Conservation (phyloP, 2,888 invertebrate genomes). For the Trissolcus brochymenae region DNA sequence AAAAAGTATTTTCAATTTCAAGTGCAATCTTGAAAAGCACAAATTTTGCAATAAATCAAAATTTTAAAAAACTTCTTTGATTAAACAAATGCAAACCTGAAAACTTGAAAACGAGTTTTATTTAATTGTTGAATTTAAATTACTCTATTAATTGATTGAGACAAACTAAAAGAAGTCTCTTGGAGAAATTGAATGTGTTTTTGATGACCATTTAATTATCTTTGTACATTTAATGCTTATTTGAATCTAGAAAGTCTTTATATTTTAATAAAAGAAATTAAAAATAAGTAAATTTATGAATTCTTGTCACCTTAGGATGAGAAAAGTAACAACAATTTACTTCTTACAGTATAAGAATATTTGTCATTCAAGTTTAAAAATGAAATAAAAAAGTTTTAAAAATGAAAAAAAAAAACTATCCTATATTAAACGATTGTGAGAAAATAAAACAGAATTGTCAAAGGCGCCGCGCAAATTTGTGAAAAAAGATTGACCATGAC, state of each 20-base stretch:
- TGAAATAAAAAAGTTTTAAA: not conserved
- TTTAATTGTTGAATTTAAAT: too few species aligned
- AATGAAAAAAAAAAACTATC: not conserved
- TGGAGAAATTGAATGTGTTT: not conserved
- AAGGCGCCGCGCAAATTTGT: conserved; percentile 3
- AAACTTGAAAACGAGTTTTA: too few species aligned
- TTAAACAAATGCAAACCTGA: too few species aligned
- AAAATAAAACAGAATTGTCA: not conserved
- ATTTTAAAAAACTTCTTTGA: too few species aligned
- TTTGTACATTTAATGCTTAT: not conserved
- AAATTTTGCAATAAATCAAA: too few species aligned
- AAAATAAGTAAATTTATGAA: not conserved
- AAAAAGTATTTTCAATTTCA: too few species aligned
- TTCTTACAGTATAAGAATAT: not conserved
- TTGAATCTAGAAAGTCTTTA: not conserved
- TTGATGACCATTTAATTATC: not conserved
- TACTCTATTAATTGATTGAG: too few species aligned
- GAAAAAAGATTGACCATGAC: conserved; percentile 63
- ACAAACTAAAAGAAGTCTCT: not conserved
- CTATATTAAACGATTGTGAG: not conserved
- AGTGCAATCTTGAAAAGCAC: too few species aligned
- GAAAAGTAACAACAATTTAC: not conserved
- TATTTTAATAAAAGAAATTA: not conserved
- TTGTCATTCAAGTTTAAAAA: not conserved
- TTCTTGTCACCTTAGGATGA: not conserved